Evolutionary conservation across 2,797 vertebrate genomes (phyloP).

Genomic region (Huso huso): DNA sequence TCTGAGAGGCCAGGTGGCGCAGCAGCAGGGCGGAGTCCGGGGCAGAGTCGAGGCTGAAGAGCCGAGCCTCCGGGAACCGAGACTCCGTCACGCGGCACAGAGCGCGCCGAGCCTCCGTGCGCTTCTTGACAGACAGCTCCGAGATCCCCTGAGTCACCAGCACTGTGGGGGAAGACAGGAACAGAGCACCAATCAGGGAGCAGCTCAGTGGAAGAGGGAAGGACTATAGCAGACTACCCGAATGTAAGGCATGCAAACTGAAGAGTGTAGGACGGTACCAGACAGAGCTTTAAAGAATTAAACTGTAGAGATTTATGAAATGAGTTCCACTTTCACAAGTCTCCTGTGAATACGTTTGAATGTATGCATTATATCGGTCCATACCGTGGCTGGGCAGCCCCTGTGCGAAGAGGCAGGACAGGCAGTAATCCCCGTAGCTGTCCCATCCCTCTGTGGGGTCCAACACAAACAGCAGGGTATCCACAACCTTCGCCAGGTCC

Average conservation of each 20-base stretch:
- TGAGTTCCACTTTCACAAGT: too few species aligned
- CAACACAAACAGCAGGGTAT: slow-evolving; percentile 83
- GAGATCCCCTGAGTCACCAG: slow-evolving; percentile 75
- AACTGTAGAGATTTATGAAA: too few species aligned
- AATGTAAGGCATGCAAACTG: too few species aligned
- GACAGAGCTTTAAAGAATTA: too few species aligned
- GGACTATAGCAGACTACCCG: not conserved
- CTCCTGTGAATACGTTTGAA: too few species aligned
- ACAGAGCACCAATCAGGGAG: not conserved
- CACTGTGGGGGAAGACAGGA: slow-evolving; percentile 39
- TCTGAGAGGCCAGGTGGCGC: slow-evolving; percentile 77
- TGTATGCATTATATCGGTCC: slow-evolving; percentile 16
- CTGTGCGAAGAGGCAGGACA: slow-evolving; percentile 92
- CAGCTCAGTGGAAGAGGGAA: not conserved
- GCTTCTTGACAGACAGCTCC: slow-evolving; percentile 74
- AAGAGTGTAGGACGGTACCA: too few species aligned
- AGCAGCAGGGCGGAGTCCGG: slow-evolving; percentile 74
- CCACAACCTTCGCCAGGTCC: slow-evolving; percentile 85
- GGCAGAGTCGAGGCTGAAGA: slow-evolving; percentile 71
- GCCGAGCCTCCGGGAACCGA: slow-evolving; percentile 75
- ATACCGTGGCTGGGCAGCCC: slow-evolving; percentile 86
- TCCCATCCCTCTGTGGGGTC: slow-evolving; percentile 85
- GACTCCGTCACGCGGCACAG: slow-evolving; percentile 69
- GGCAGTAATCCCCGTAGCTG: slow-evolving; percentile 77
- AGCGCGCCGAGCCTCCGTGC: slow-evolving; percentile 65